phyloP scores from a whole-genome alignment of 2,888 invertebrate species.

The Pristionchus japonicus region DNA sequence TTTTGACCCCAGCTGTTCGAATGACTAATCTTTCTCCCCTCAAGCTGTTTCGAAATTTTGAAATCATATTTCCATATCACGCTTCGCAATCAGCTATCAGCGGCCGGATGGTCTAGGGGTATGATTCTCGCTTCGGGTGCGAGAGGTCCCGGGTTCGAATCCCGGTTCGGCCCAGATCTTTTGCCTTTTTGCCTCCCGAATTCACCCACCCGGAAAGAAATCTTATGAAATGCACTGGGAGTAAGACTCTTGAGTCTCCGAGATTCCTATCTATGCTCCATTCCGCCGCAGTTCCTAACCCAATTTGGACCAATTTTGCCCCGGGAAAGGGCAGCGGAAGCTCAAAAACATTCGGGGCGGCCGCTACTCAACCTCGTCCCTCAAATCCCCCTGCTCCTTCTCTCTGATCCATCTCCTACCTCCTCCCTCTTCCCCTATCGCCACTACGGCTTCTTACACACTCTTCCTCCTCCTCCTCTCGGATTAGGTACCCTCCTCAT shows the following conservation, averaged over 20 bases:
- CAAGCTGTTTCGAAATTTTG: not conserved
- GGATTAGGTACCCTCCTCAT: slow-evolving; percentile 28
- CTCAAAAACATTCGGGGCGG: not conserved
- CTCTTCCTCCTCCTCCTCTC: not conserved
- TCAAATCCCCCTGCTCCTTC: not conserved
- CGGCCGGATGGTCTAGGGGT: slow-evolving; percentile 72
- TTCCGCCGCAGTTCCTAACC: not conserved
- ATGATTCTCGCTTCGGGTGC: slow-evolving; percentile 76
- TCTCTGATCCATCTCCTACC: not conserved
- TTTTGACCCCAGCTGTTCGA: slow-evolving; percentile 15
- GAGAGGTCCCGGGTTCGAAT: slow-evolving; percentile 75
- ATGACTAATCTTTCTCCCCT: slow-evolving; percentile 4
- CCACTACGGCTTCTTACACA: slow-evolving; percentile 22
- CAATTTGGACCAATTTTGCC: not conserved
- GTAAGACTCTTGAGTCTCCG: not conserved
- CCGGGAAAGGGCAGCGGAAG: not conserved
- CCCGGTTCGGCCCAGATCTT: slow-evolving; percentile 66
- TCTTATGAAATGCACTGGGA: not conserved
- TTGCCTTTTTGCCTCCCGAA: slow-evolving; percentile 25
- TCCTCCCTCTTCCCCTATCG: not conserved
- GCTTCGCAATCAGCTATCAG: slow-evolving; percentile 29
- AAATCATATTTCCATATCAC: not conserved
- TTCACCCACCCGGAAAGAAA: not conserved
- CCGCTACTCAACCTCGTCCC: too few relatives aligned
- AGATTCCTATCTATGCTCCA: not conserved